phyloP scores from a whole-genome alignment of 2,888 invertebrate species.

The Cancer borealis region DNA sequence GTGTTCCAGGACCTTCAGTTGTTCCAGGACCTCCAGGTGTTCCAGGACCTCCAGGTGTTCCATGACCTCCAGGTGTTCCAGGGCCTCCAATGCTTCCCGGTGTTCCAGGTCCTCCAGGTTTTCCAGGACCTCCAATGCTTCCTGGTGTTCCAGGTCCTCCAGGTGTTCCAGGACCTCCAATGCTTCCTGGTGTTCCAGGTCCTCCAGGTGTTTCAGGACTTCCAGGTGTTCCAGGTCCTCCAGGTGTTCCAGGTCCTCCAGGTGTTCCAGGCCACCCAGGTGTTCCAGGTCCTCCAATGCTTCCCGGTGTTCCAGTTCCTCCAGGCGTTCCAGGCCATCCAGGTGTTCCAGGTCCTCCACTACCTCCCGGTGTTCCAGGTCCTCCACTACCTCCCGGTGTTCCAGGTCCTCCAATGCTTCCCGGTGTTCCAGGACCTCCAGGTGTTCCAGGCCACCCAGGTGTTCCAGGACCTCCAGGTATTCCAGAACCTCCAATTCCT shows the following conservation, averaged over 20 bases:
- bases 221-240: slow-evolving; percentile 35
- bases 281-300: background rate
- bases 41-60: background rate
- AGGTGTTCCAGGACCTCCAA: too few relatives aligned
- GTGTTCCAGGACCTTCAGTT: background rate
- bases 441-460: background rate
- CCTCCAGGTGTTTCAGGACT: too few relatives aligned
- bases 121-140: background rate
- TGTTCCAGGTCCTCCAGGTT: background rate
- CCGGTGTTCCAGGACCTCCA: slow-evolving; percentile 16
- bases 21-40: background rate
- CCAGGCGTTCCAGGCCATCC: background rate
- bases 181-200: too few relatives aligned
- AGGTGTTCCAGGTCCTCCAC: too few relatives aligned
- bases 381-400: background rate
- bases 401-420: background rate
- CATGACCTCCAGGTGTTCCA: background rate
- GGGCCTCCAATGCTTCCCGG: background rate
- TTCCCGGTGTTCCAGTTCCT: background rate
- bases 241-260: background rate
- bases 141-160: slow-evolving; percentile 30
- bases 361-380: too few relatives aligned
- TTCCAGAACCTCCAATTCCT: background rate
- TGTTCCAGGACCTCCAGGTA: slow-evolving; percentile 18
- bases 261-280: slow-evolving; percentile 24